Evolutionary conservation across 2,888 invertebrate genomes (phyloP).

Genomic region (Caenorhabditis sp.): DNA sequence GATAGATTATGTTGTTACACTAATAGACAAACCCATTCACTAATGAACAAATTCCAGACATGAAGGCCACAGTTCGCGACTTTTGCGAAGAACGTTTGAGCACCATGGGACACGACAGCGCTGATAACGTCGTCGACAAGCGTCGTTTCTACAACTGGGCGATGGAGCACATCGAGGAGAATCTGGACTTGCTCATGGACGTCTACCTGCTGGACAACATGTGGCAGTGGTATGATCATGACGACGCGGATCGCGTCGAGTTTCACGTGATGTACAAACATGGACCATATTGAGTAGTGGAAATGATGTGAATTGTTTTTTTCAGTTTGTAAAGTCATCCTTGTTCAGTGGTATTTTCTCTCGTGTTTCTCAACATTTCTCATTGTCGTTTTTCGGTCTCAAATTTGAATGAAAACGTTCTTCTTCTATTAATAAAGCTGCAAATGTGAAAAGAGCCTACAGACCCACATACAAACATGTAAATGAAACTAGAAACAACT

Average conservation of each 20-base stretch:
- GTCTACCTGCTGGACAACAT: constrained; percentile 17
- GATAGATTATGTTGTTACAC: too few relatives aligned
- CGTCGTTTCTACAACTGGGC: not conserved
- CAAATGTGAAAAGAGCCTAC: too few relatives aligned
- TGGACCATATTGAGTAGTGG: constrained; percentile 4
- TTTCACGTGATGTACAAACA: constrained; percentile 13
- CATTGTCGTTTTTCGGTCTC: too few relatives aligned
- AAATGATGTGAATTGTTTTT: not conserved
- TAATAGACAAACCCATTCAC: too few relatives aligned
- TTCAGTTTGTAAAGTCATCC: not conserved
- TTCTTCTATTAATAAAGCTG: too few relatives aligned
- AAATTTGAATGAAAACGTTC: too few relatives aligned
- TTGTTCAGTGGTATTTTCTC: not conserved
- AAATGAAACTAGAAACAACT: too few relatives aligned
- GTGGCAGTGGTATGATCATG: not conserved
- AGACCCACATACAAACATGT: too few relatives aligned
- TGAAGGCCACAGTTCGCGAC: not conserved
- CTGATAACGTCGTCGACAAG: not conserved
- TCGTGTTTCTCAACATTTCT: not conserved
- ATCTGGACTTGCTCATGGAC: constrained; percentile 18
- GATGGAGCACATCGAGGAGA: not conserved
- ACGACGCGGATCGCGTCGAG: not conserved
- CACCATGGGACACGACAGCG: not conserved
- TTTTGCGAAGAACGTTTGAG: not conserved
- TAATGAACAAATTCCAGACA: too few relatives aligned